phyloP scores from a whole-genome alignment of 37 sponge, comb jelly and placozoan species.

The Sycon ciliatum region DNA sequence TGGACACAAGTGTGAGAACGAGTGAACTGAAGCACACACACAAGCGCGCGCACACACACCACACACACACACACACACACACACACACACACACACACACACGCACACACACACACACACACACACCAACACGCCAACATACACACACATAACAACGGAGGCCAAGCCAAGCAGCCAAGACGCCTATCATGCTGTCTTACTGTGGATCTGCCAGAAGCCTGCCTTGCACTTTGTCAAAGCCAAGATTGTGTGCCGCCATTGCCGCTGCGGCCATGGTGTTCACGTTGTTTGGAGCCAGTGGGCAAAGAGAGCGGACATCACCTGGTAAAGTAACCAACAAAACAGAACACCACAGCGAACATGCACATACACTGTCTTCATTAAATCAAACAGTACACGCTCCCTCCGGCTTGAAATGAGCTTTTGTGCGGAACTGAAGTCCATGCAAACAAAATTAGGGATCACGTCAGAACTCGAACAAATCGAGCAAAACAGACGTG shows the following conservation, averaged over 20 bases:
- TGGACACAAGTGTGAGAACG: too few relatives aligned
- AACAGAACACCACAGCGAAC: conserved; percentile 21
- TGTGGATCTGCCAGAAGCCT: conserved; percentile 33
- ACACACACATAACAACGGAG: not conserved
- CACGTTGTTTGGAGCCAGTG: conserved; percentile 76
- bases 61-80: conserved; percentile 11
- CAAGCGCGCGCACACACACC: not conserved
- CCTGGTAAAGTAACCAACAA: conserved; percentile 40
- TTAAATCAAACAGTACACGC: too few relatives aligned
- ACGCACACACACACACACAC: conserved; percentile 1
- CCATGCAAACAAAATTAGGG: too few relatives aligned
- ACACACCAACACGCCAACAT: not conserved
- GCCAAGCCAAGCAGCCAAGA: not conserved
- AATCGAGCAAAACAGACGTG: too few relatives aligned
- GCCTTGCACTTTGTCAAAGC: not conserved
- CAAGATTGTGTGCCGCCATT: conserved; percentile 61
- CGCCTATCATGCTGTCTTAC: conserved; percentile 13
- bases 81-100: conserved; percentile 5
- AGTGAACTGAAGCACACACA: not conserved
- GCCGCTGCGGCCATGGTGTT: conserved; percentile 83
- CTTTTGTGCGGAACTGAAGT: too few relatives aligned
- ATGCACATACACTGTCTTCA: not conserved
- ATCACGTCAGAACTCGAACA: too few relatives aligned
- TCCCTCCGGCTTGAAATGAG: too few relatives aligned
- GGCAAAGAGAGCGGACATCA: conserved; percentile 74